Evolutionary conservation across 2,888 invertebrate species (phyloP), one percentile per base, ranked within the genome.

Genomic region (Hirtodrosophila cameraria): DNA sequence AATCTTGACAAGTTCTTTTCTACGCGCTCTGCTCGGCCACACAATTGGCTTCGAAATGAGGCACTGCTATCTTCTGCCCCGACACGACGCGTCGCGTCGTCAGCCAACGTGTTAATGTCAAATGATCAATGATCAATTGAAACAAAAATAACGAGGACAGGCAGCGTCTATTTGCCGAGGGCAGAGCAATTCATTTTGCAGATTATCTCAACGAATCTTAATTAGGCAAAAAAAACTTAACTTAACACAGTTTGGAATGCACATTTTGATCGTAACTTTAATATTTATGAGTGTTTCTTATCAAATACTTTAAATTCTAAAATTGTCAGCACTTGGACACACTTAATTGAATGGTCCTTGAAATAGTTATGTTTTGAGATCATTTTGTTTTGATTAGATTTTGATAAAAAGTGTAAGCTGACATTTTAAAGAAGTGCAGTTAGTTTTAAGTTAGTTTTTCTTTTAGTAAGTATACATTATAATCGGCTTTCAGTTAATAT

Each of bases 71-170:
- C n/a, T n/a, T 79, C 69, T 58, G 62, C 57, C 58, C 42, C 45
- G n/a, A n/a, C n/a, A n/a, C n/a, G n/a, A n/a, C n/a, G n/a, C n/a
- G n/a, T n/a, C n/a, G n/a, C 54, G 57, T 31, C 42, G 49, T 38
- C 78, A 52, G 58, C 53, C 75, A 72, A 64, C 64, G 52, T 63
- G 68, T 75, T 85, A 82, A 79, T 77, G 80, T 83, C 81, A 83
- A 76, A 86, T 80, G 77, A 80, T 80, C 77, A 76, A 86, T 80
- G 77, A 80, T 80, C 77, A 82, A 81, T 82, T 85, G 74, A 64
- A 67, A 66, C 49, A 45, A 64, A 57, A 60, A 42, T 43, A 82
- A 66, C 66, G 78, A 66, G 83, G 59, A 66, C 82, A 67, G 54
- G n/a, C 46, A 30, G 15, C 57, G 27, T 25, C 48, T 28, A 50